phyloP scores from a whole-genome alignment of 2,113 vertebrate genomes.

The Centropristis striata region DNA sequence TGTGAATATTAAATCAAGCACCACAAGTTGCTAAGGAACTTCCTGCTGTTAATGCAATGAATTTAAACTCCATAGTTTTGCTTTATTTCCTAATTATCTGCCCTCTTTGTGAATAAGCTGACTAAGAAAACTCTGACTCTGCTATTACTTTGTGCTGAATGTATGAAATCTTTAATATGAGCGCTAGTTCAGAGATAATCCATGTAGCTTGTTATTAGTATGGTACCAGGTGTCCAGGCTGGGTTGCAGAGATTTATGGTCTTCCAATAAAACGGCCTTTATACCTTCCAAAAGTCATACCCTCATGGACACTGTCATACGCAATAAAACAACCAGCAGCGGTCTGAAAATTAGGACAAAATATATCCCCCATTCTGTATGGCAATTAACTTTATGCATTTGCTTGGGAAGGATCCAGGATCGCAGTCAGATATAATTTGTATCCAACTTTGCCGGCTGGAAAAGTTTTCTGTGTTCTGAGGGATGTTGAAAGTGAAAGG shows the following conservation, averaged over 20 bases:
- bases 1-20: not conserved
- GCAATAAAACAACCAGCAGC: conserved; percentile 70
- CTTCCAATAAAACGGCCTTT: conserved; percentile 66
- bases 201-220: conserved; percentile 53
- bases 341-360: conserved; percentile 67
- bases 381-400: conserved; percentile 77
- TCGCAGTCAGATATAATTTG: conserved; percentile 57
- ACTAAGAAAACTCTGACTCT: conserved; percentile 37
- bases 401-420: conserved; percentile 68
- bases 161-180: conserved; percentile 44
- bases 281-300: conserved; percentile 61
- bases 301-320: conserved; percentile 69
- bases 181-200: conserved; percentile 44
- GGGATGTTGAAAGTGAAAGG: conserved; percentile 52
- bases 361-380: conserved; percentile 49
- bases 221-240: conserved; percentile 46
- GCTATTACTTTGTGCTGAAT: conserved; percentile 56
- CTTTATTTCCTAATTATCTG: conserved; percentile 36
- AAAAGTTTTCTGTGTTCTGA: conserved; percentile 53
- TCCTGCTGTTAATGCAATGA: conserved; percentile 7
- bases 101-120: conserved; percentile 20
- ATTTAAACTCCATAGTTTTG: conserved; percentile 8
- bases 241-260: conserved; percentile 68
- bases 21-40: not conserved
- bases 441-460: conserved; percentile 39